Evolutionary conservation across 2,797 vertebrate species (phyloP), one percentile per base, ranked within the genome.

Genomic region (Eospalax fontanierii): DNA sequence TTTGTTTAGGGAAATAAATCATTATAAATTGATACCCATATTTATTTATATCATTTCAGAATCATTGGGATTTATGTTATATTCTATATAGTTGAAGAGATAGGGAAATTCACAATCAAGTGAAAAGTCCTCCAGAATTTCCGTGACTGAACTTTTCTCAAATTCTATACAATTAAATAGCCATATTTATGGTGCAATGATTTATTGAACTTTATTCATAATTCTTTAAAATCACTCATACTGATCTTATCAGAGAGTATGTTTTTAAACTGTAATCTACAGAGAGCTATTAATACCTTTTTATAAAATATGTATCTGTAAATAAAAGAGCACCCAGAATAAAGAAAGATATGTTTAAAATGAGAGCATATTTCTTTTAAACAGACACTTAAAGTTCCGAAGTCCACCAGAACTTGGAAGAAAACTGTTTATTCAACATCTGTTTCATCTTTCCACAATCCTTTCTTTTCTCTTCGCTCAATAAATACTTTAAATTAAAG

Each of bases 401-500:
- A 83, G 79, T 80, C 93, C 10, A 43, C 71, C 83, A 90, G 95
- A 96, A 91, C 90, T 91, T 87, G 82, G 91, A 97, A 97, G 92
- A 94, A 96, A 94, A 68, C 68, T 38, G 19, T 92, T 90, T 75
- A 92, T 8, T 75, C 87, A 68, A 90, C 90, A 75, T 95, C 73
- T 92, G 16, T 78, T 91, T 94, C 92, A 71, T 87, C 86, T 96
- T 93, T 93, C 96, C 83, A 95, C 65, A 57, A 54, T 94, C 78
- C 85, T 28, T 90, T 94, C 71, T 59, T 92, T 89, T 93, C 91
- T 93, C 90, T 96, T 88, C 94, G 71, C 79, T 96, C 79, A 97
- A 95, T 95, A 96, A 97, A 96, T 97, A 96, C 91, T 95, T 97
- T 95, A 95, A 97, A 96, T 96, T 95, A 96, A 97, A 96, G 83